Evolutionary conservation across 2,113 vertebrate species (phyloP), one percentile per base, ranked within the genome.

Genomic region (Sitta europaea): DNA sequence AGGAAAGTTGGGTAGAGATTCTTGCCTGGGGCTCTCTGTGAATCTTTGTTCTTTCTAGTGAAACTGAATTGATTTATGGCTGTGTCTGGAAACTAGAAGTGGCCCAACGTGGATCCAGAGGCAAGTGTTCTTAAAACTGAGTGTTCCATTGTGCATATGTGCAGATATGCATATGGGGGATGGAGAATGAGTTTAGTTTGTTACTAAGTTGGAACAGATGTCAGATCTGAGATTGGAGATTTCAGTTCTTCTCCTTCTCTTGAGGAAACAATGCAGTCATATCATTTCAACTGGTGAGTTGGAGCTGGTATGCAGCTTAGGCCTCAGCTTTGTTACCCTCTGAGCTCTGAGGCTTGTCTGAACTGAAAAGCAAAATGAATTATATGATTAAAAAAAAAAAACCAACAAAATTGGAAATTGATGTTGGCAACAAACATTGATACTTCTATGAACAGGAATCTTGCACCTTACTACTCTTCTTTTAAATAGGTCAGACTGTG

Each of bases 121-220:
- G 73, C 89, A 75, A 94, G 89, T 84, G 65, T 94, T 95, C 92
- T 93, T 86, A 86, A 94, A 95, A 92, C 7, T 40, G 72, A 92
- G 79, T 75, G 77, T 86, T 91, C 84, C 77, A 81, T 91, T 91
- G 65, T 91, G 76, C 2, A 7, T 84, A 53, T 91, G 66, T 78
- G 78, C 0, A 11, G 61, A 76, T 90, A 70, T 54, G 72, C 5
- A 10, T 88, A 77, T 74, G 91, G 45, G 83, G 45, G 45, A 50
- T 81, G 70, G 79, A 94, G 58, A 94, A 91, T 75, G 48, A 81
- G 23, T 85, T 94, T 89, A 74, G 80, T 75, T 95, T 91, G 61
- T 96, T 89, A 57, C 80, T 95, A 95, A 97, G 75, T 59, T 94
- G 77, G 61, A 97, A 84, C 94, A 96, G 93, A 96, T 95, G 93